phyloP scores from a whole-genome alignment of 1,140 invertebrate genomes.

The Diabrotica virgifera region DNA sequence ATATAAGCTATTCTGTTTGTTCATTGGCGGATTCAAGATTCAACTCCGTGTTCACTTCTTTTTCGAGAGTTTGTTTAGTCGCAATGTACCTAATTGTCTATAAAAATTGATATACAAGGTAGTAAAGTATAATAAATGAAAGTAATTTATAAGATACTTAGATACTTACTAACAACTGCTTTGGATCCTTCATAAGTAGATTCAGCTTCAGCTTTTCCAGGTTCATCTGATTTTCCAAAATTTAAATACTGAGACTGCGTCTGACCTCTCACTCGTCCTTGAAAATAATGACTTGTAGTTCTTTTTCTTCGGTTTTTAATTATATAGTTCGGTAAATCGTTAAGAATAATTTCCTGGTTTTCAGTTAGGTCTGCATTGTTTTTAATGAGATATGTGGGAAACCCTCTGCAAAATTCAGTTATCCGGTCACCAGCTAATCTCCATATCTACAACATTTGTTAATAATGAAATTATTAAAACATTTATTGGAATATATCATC shows the following conservation, averaged over 20 bases:
- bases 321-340: constrained; percentile 23
- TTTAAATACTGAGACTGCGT: constrained; percentile 80
- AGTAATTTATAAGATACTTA: too few species aligned
- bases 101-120: too few species aligned
- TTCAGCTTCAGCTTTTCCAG: constrained; percentile 75
- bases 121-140: too few species aligned
- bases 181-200: constrained; percentile 67
- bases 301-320: constrained; percentile 24
- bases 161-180: constrained; percentile 71
- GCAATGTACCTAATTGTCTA: too few species aligned
- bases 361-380: constrained; percentile 19
- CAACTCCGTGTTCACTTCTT: too few species aligned
- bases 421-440: constrained; percentile 37
- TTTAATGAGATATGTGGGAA: constrained; percentile 41
- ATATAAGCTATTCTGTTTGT: too few species aligned
- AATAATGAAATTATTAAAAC: neutral
- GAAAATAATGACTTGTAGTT: constrained; percentile 34
- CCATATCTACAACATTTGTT: constrained; percentile 33
- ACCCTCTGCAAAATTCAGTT: constrained; percentile 40
- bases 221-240: constrained; percentile 54
- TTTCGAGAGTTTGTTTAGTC: too few species aligned
- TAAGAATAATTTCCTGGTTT: constrained; percentile 8
- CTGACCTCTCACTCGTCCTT: constrained; percentile 57
- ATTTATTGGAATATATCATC: too few species aligned
- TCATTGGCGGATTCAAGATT: too few species aligned